Conservation (phyloP, 2,797 vertebrate species). For the Hybognathus amarus region DNA sequence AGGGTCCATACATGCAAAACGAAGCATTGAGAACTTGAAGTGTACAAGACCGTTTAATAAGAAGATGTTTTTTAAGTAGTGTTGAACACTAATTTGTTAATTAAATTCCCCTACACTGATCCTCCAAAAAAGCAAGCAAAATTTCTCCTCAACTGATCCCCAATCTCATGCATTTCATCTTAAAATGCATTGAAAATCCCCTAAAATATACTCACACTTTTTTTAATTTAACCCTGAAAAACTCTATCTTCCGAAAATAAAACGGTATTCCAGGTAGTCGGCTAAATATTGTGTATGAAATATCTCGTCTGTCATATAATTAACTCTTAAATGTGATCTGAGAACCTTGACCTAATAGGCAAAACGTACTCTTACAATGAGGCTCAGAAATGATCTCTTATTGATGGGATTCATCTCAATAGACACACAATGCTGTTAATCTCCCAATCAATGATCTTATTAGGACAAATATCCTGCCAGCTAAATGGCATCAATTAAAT, state of each 20-base stretch:
- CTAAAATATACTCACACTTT: not conserved
- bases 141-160: not conserved
- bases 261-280: not conserved
- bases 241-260: not conserved
- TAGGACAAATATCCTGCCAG: slow-evolving; percentile 21
- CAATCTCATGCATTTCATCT: not conserved
- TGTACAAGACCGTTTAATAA: too few species aligned
- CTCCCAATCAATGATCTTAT: slow-evolving; percentile 23
- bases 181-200: not conserved
- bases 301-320: not conserved
- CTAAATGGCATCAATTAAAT: slow-evolving; percentile 29
- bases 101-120: not conserved
- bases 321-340: not conserved
- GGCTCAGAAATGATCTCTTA: not conserved
- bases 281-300: not conserved
- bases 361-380: not conserved
- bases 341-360: slow-evolving; percentile 13
- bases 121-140: not conserved
- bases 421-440: slow-evolving; percentile 24
- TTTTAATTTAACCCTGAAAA: not conserved
- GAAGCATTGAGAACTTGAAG: too few species aligned
- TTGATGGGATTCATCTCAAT: not conserved
- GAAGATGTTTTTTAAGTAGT: too few species aligned
- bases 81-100: not conserved
- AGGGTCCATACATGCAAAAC: too few species aligned